Evolutionary conservation across 2,888 invertebrate genomes (phyloP), one percentile per base, ranked within the genome.

Genomic region (Caenorhabditis parvicauda): DNA sequence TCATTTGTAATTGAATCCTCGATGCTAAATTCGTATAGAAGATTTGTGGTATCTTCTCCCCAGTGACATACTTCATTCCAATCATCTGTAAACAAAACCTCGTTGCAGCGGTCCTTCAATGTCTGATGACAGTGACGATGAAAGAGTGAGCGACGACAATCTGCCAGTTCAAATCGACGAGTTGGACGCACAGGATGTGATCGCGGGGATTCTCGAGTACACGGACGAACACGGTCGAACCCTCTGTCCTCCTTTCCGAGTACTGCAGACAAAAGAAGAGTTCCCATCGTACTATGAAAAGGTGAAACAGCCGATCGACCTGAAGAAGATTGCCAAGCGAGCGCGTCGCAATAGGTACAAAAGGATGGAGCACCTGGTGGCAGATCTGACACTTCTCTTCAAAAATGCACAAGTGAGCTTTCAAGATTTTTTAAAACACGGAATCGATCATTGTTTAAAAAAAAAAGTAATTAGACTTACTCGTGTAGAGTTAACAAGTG

Each of bases 221-320:
- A 89, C 88, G 17, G 89, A 91, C 81, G 86, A 87, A 29, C 86
- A 86, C 59, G 90, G 90, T 62, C 87, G 94, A n/a, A 87, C 89
- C 0, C 85, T 96, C 4, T 89, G 92, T 81, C 86, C 88, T 2
- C 89, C 89, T 68, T 96, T 96, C 82, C 90, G 92, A 81, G 86
- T 95, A 54, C 85, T 96, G 48, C 95, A 95, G 0, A 91, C 92
- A 0, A 90, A 89, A 82, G 89, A 90, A 84, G 87, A 89, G 61
- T 95, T 94, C 83, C 95, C 96, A 0, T 90, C 92, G 77, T 98
- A 98, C 84, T 96, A 90, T 82, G 90, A 89, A 72, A 88, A 94
- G 0, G 94, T 95, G 54, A 90, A 92, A 60, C 88, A 88, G 64
- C 98, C 98, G 0, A 90, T 98, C 64, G 98, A 98, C 83, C 84